phyloP scores from a whole-genome alignment of 2,113 vertebrate genomes.

The Astatoreochromis straeleni region DNA sequence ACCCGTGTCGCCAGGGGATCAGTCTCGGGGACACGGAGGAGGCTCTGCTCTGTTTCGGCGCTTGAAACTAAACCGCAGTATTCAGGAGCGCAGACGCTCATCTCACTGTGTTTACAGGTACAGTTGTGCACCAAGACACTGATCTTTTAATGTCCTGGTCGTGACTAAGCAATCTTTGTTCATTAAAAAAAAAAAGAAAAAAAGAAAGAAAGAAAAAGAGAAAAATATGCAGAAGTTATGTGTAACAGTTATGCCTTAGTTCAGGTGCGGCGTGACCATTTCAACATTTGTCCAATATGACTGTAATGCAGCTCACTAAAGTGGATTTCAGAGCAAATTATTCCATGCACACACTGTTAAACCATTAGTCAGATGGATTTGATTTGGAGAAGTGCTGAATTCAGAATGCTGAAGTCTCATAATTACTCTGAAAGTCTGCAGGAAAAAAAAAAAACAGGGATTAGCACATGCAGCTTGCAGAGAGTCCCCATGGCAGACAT shows the following conservation, averaged over 20 bases:
- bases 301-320: background rate
- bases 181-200: background rate
- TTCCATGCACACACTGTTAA: constrained; percentile 3
- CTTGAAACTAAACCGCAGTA: constrained; percentile 63
- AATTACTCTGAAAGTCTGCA: constrained; percentile 23
- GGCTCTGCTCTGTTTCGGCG: constrained; percentile 55
- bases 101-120: constrained; percentile 49
- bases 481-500: constrained; percentile 31
- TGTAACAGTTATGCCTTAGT: background rate
- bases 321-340: background rate
- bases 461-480: constrained; percentile 15
- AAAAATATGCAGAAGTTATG: background rate
- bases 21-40: constrained; percentile 21
- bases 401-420: constrained; percentile 11
- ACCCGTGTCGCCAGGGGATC: constrained; percentile 44
- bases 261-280: background rate
- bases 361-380: constrained; percentile 20
- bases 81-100: constrained; percentile 52
- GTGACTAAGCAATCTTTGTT: background rate
- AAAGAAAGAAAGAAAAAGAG: background rate
- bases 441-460: background rate
- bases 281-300: background rate
- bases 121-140: background rate
- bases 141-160: background rate
- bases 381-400: constrained; percentile 2